phyloP scores from a whole-genome alignment of 2,113 vertebrate species.

The Steatornis caripensis region DNA sequence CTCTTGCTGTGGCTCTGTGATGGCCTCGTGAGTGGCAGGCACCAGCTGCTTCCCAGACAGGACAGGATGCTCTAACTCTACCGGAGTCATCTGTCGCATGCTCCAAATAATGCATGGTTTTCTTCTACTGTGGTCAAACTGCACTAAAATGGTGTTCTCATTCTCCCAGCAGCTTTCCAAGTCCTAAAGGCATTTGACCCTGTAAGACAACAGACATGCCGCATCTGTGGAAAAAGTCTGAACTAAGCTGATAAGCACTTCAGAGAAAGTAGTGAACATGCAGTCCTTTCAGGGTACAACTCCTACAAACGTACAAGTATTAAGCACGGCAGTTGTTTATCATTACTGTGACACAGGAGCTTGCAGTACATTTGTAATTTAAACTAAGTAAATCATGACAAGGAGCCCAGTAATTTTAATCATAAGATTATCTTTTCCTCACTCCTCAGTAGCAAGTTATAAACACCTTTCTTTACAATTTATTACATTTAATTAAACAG shows the following conservation, averaged over 20 bases:
- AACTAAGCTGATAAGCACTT: neutral
- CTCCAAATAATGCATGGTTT: neutral
- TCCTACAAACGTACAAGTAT: neutral
- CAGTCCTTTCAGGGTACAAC: neutral
- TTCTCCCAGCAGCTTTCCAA: neutral
- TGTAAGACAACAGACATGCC: neutral
- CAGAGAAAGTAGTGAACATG: neutral
- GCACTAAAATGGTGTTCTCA: neutral
- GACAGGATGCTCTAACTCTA: neutral
- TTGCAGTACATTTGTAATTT: neutral
- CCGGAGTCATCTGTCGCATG: neutral
- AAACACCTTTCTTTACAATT: neutral
- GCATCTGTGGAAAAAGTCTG: neutral
- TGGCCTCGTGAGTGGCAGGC: neutral
- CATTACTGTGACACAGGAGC: neutral
- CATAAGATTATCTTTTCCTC: neutral
- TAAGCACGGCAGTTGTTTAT: neutral
- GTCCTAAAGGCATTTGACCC: neutral
- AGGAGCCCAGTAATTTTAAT: neutral
- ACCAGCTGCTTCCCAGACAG: neutral
- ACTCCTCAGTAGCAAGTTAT: neutral
- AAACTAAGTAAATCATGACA: neutral
- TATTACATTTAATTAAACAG: neutral
- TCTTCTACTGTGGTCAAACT: neutral
- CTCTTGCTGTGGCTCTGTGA: neutral